Evolutionary conservation across 2,113 vertebrate species (phyloP).

Genomic region (Mellivora capensis): DNA sequence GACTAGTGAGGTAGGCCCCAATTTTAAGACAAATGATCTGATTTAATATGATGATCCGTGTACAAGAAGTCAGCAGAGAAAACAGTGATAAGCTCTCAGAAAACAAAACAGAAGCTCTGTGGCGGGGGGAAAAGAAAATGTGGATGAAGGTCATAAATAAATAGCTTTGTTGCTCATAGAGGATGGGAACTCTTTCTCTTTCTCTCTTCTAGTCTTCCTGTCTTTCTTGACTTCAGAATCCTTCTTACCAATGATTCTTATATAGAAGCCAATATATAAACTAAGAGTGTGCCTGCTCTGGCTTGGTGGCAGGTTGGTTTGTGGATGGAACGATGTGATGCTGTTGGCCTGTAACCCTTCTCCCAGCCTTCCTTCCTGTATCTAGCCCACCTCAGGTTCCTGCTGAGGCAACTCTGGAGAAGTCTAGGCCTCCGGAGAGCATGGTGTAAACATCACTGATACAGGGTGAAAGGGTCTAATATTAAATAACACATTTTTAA

Average conservation of each 20-base stretch:
- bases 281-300: background rate
- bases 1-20: background rate
- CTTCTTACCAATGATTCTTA: background rate
- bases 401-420: background rate
- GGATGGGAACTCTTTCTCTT: background rate
- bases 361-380: background rate
- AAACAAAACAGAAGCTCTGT: constrained; percentile 18
- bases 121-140: constrained; percentile 15
- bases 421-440: background rate
- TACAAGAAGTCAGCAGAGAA: background rate
- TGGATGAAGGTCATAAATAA: background rate
- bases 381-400: background rate
- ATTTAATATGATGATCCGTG: background rate
- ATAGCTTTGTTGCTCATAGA: background rate
- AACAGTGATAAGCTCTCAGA: background rate
- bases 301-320: background rate
- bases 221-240: background rate
- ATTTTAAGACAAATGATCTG: constrained; percentile 46
- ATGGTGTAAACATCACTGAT: background rate
- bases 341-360: background rate
- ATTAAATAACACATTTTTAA: background rate
- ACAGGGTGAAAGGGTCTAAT: background rate
- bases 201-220: background rate
- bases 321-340: background rate
- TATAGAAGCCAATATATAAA: background rate